Base-by-base conservation (phyloP, 2,113 vertebrate genomes). In the Colistium nudipinnis region DNA sequence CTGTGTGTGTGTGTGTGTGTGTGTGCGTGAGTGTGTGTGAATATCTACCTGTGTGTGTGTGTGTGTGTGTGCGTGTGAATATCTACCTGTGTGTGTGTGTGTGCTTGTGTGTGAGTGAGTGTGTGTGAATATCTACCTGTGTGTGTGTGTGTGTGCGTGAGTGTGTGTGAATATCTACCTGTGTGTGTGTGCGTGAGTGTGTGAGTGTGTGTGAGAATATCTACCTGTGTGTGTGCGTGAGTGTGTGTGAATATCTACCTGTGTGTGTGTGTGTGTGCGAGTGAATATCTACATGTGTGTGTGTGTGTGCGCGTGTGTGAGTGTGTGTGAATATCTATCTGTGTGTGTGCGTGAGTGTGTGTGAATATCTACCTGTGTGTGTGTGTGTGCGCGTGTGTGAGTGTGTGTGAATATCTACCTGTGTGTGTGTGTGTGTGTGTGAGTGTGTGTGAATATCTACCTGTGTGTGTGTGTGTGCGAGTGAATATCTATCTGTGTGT, bases 321-420 rank as follows among this genome's bases (percentile, higher is more conserved):
- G 43, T 45, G 43, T 20, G n/a, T 57, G 39, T 55, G 22, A 28
- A 3, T 57, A 43, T 30, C 16, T 36, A 17, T 8, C 31, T 31
- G 45, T 53, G 47, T 72, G 57, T 39, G 44, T 45, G 28, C 47
- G 22, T 22, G 69, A 13, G 44, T 41, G 38, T 59, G 52, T 31
- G 55, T 56, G 57, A 61, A 63, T 59, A 65, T 22, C 0, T n/a
- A n/a, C n/a, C n/a, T n/a, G n/a, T n/a, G n/a, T n/a, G 16, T 49
- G 59, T 52, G 65, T 47, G 28, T 54, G 38, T 57, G 53, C 59
- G 77, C 28, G 52, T 43, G 69, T 57, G 16, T 41, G 71, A 48
- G 28, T 54, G 38, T 62, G 53, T 57, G 76, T 31, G n/a, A n/a
- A n/a, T n/a, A n/a, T n/a, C n/a, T n/a, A n/a, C n/a, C n/a, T n/a